These are phyloP conservation scores for Iphiclides podalirius DNA, from an alignment of 2,888 invertebrate species.

Conservation along the genomic window DNA sequence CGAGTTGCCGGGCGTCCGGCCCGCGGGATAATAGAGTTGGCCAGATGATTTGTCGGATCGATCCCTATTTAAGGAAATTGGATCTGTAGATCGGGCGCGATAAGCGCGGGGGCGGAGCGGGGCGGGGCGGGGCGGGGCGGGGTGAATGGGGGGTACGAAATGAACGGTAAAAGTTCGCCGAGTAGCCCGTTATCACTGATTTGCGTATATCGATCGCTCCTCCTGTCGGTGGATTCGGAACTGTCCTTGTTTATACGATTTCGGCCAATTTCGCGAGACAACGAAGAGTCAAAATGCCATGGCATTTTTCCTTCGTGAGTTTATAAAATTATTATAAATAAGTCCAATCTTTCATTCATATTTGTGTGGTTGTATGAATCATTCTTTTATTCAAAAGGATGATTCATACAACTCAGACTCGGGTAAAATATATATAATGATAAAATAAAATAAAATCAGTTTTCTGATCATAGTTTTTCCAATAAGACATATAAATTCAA, in stretches of 20 bases:
- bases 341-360: no score
- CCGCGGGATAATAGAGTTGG: conserved; percentile 61
- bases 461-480: no score
- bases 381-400: no score
- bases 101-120: conserved; percentile 41
- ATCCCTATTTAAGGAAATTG: conserved; percentile 81
- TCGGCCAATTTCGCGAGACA: background rate
- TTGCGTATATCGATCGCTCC: conserved; percentile 67
- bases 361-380: no score
- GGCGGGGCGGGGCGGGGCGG: conserved; percentile 37
- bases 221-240: conserved; percentile 33
- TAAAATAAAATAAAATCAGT: no score
- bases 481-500: no score
- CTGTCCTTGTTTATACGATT: conserved; percentile 8
- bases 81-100: conserved; percentile 79
- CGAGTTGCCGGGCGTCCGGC: conserved; percentile 17
- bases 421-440: no score
- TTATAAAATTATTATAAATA: background rate
- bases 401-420: no score
- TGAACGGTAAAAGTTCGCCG: conserved; percentile 65
- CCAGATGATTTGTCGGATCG: conserved; percentile 80
- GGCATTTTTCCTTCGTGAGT: background rate
- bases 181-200: conserved; percentile 69
- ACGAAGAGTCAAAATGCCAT: no score
- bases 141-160: conserved; percentile 42